Conservation (phyloP, 1,140 invertebrate genomes). For the Melitaea cinxia region DNA sequence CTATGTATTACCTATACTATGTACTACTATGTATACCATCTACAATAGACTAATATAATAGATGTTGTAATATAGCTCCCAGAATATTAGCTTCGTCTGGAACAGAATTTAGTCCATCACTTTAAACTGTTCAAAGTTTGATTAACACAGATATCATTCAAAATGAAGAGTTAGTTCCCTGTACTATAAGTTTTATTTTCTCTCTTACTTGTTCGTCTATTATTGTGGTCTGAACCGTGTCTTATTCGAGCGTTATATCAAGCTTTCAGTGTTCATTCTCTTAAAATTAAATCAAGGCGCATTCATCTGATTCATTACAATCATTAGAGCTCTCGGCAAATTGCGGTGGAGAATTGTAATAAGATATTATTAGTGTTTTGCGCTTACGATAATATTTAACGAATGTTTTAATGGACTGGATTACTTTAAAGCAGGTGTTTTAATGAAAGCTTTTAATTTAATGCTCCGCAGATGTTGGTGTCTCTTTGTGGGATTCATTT, state of each 20-base stretch:
- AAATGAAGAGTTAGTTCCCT: no score
- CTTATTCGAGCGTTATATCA: slow-evolving; percentile 64
- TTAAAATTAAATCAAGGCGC: slow-evolving; percentile 51
- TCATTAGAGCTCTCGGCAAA: slow-evolving; percentile 45
- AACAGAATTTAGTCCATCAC: no score
- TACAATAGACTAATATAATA: no score
- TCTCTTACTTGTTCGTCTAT: not conserved
- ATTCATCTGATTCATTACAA: slow-evolving; percentile 46
- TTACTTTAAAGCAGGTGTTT: slow-evolving; percentile 11
- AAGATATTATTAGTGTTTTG: slow-evolving; percentile 15
- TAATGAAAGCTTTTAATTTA: slow-evolving; percentile 10
- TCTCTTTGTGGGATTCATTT: not conserved
- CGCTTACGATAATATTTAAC: slow-evolving; percentile 23
- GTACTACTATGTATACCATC: no score
- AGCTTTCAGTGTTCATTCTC: slow-evolving; percentile 45
- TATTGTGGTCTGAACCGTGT: not conserved
- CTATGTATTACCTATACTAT: no score
- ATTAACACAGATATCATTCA: no score
- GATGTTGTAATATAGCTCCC: no score
- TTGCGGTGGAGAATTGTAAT: slow-evolving; percentile 28
- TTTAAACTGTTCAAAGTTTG: no score
- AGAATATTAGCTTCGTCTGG: no score
- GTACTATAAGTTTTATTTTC: not conserved
- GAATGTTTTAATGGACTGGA: slow-evolving; percentile 10
- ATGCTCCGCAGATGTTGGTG: not conserved